Base-by-base conservation (phyloP, 2,888 invertebrate genomes). In the Melolontha melolontha region DNA sequence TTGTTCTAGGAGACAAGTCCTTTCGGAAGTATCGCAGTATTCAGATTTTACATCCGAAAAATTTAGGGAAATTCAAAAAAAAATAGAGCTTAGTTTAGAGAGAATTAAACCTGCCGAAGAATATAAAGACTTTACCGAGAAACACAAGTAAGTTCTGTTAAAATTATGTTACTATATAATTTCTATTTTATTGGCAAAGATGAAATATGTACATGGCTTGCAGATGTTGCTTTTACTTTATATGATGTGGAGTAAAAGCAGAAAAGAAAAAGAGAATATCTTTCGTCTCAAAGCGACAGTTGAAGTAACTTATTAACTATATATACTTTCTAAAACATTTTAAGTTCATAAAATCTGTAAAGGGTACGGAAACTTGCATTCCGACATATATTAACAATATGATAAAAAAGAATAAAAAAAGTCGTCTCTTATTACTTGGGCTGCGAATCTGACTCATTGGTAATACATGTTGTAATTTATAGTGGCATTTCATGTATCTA, bases 71-170 rank as follows among this genome's bases (percentile, higher is more conserved):
- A 90, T 93, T 71, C 93, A 94, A 80, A 88, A 87, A 76, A 89
- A 90, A 79, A 90, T 95, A 76, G 92, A 92, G 79, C 87, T 88
- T 69, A 89, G 90, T 75, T 89, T 96, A 73, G 91, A 93, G 79
- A 88, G 88, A 71, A 89, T 96, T 71, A 91, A 91, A 84, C 94
- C 95, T 12, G 87, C 89, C 70, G 94, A 94, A 74, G 96, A 97
- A 83, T 97, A 96, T 81, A 91, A 90, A 81, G 93, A 94, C 78
- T 95, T 97, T 79, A 91, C 93, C 71, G 92, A 92, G 79, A 94
- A 93, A 84, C 91, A 94, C 84, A 94, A 92, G 95, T 96, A 84
- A 85, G 88, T 83, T 39, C 6, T n/a, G 1, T n/a, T 12, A 44
- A 12, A 7, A 44, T 41, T 41, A n/a, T n/a, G 41, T 16, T 51